Evolutionary conservation across 2,113 vertebrate species (phyloP), one percentile per base, ranked within the genome.

Genomic region (Lophochroa leadbeateri): DNA sequence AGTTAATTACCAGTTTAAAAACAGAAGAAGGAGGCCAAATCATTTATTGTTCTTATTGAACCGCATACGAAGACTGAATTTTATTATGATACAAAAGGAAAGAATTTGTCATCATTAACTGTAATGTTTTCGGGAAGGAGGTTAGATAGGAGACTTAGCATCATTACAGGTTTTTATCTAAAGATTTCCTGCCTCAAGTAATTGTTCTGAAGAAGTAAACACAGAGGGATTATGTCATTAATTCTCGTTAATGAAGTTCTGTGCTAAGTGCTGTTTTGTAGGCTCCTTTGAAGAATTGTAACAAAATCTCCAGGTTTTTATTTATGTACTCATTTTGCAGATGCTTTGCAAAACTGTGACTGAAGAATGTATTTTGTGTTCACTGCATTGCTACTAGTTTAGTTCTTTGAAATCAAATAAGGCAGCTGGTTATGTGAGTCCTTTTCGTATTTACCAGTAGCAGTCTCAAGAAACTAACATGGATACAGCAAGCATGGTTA

Each of bases 101-200:
- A 95, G 87, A 87, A 87, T 94, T 97, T 87, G 78, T 92, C 85
- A 90, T 96, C 91, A 84, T 97, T 96, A 96, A 82, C 55, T 87
- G 33, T 96, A 96, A 97, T 97, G 92, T 86, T 86, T 92, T 90
- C 23, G 82, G 91, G 93, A 97, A 97, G 88, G 85, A 96, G 72
- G 86, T 84, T 88, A 93, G 70, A 92, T 92, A 95, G 92, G 85
- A 96, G 89, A 76, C 86, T 97, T 92, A 80, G 81, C 94, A 86
- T 96, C 94, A 92, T 97, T 95, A 96, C 90, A 89, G 94, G 92
- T 80, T 96, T 97, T 96, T 88, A 97, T 96, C 95, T 96, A 87
- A 92, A 89, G 87, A 95, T 96, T 97, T 97, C 92, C 95, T 97
- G 94, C 94, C 75, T 96, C 55, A 43, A 74, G 75, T 96, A 94